phyloP scores from a whole-genome alignment of 1,140 invertebrate genomes.

The Orussus abietinus region DNA sequence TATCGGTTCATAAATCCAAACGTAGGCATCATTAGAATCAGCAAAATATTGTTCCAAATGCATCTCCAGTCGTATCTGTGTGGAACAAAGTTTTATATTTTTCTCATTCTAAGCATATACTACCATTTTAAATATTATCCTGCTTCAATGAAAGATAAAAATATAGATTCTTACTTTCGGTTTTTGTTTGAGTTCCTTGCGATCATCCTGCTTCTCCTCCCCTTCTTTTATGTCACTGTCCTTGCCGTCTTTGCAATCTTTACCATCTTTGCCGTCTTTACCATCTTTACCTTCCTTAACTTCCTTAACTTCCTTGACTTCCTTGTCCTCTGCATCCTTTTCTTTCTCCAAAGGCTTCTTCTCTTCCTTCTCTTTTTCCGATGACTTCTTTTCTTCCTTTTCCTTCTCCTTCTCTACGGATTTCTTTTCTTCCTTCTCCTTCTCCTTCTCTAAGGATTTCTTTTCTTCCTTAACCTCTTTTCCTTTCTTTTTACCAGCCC shows the following conservation, averaged over 20 bases:
- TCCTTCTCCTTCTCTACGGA: slow-evolving; percentile 36
- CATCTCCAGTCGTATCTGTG: slow-evolving; percentile 86
- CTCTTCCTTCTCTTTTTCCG: slow-evolving; percentile 62
- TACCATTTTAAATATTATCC: not conserved
- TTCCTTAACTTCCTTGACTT: slow-evolving; percentile 55
- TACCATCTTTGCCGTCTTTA: slow-evolving; percentile 41
- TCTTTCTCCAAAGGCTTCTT: slow-evolving; percentile 48
- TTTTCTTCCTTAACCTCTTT: slow-evolving; percentile 60
- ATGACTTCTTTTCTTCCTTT: slow-evolving; percentile 45
- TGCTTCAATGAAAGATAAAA: not conserved
- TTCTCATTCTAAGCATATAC: slow-evolving; percentile 1
- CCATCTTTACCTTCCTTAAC: slow-evolving; percentile 55
- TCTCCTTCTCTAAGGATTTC: slow-evolving; percentile 36
- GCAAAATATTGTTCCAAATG: slow-evolving; percentile 91
- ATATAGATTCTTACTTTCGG: slow-evolving; percentile 37
- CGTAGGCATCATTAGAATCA: slow-evolving; percentile 93
- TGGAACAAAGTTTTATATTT: slow-evolving; percentile 17
- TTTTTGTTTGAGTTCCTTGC: slow-evolving; percentile 37
- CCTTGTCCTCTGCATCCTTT: slow-evolving; percentile 46
- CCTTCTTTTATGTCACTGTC: slow-evolving; percentile 48
- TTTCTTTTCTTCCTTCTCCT: slow-evolving; percentile 53
- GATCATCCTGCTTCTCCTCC: slow-evolving; percentile 29
- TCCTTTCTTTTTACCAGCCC: slow-evolving; percentile 69
- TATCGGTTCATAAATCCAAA: slow-evolving; percentile 99
- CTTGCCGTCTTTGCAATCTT: slow-evolving; percentile 52